Evolutionary conservation across 1,140 invertebrate species (phyloP), one percentile per base, ranked within the genome.

Genomic region (Pantala flavescens): DNA sequence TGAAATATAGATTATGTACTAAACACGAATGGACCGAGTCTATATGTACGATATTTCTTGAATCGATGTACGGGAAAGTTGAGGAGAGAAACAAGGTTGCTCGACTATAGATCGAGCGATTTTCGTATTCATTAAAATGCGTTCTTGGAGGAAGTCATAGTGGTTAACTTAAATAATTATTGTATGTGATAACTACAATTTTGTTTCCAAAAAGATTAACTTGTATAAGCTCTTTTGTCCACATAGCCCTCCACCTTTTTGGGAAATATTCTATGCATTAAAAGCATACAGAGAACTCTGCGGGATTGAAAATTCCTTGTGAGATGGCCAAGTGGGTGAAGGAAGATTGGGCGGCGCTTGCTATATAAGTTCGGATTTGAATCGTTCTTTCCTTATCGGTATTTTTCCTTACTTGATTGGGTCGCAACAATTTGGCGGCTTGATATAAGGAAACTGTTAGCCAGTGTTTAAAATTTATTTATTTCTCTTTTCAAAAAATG

Each of bases 141-240:
- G 49, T 19, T 16, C 12, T 7, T 63, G 49, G n/a, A 63, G 49
- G 49, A 63, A 63, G 49, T 63, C 49, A 63, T 63, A 63, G 49
- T 7, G 49, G 49, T 63, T 63, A 63, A 63, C 49, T 63, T 63
- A 63, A 63, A 63, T 63, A 63, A 63, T 63, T 63, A 63, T 63
- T 63, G n/a, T 63, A 63, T 63, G 49, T 63, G 49, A 63, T 63
- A 63, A 63, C 49, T 63, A 19, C 49, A 63, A 21, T 63, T 63
- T 63, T 63, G n/a, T 63, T 63, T 63, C 49, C 49, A 63, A 63
- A 63, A 63, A 63, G 12, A 21, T 63, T 14, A 63, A 63, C 14
- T 63, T 21, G 49, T 63, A 63, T 7, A 63, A 63, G n/a, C 49
- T 21, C 49, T 63, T 63, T 21, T 63, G 49, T 63, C 49, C 49